phyloP scores from a whole-genome alignment of 1,140 invertebrate genomes.

The Dendroctonus ponderosae region DNA sequence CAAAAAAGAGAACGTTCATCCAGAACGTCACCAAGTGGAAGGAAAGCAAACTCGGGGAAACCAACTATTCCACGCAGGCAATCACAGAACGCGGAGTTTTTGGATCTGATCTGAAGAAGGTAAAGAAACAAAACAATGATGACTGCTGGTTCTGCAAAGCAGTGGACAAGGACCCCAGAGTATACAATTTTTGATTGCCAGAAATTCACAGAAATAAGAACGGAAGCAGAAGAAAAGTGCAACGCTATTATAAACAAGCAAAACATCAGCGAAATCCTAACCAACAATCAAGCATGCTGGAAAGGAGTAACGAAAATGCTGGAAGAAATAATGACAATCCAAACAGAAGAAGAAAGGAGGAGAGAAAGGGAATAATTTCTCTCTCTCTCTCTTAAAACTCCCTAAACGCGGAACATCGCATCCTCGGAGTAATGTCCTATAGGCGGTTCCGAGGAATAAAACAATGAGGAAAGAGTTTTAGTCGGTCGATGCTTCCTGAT shows the following conservation, averaged over 20 bases:
- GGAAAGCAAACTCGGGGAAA: not conserved
- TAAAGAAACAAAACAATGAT: slow-evolving; percentile 1
- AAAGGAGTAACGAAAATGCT: not conserved
- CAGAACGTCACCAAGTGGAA: not conserved
- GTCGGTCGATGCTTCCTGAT: too few species aligned
- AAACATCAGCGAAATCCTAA: not conserved
- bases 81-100: not conserved
- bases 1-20: not conserved
- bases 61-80: not conserved
- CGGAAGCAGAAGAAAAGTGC: not conserved
- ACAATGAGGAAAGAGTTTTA: too few species aligned
- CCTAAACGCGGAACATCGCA: not conserved
- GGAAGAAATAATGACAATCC: not conserved
- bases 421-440: not conserved
- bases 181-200: not conserved
- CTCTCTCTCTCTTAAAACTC: not conserved
- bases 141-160: not conserved
- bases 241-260: not conserved
- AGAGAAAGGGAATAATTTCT: not conserved
- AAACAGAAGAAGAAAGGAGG: not conserved
- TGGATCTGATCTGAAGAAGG: not conserved
- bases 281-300: not conserved
- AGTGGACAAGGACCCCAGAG: not conserved
- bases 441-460: not conserved
- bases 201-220: not conserved